phyloP scores from a whole-genome alignment of 1,140 invertebrate species.

The Lysiphlebus fabarum region DNA sequence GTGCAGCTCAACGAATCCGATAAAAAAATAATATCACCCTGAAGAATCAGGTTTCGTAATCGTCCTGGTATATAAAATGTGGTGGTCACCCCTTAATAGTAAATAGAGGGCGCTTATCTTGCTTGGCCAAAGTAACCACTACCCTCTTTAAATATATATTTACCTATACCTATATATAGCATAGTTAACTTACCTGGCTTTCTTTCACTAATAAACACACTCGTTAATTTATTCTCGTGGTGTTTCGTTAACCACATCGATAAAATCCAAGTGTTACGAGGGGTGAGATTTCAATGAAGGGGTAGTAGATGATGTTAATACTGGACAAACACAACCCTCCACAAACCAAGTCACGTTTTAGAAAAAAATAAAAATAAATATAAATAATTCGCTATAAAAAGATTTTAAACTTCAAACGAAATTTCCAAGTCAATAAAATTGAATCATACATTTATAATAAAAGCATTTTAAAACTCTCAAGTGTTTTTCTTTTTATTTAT shows the following conservation, averaged over 20 bases:
- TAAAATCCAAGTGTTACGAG: constrained; percentile 11
- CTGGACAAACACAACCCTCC: background rate
- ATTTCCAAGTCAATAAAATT: constrained; percentile 9
- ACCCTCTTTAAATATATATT: constrained; percentile 2
- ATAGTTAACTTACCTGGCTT: constrained; percentile 3
- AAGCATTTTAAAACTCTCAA: background rate
- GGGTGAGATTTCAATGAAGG: background rate
- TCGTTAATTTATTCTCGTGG: background rate
- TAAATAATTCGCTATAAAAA: background rate
- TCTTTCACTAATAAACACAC: constrained; percentile 2
- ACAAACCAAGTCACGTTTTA: background rate
- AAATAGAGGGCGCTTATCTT: constrained; percentile 20
- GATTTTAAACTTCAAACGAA: background rate
- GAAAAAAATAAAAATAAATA: background rate
- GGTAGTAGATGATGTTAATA: constrained; percentile 3
- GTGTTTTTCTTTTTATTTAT: no score
- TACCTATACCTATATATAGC: background rate
- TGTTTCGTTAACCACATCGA: constrained; percentile 13
- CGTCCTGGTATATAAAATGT: constrained; percentile 12
- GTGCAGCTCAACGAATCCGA: constrained; percentile 17
- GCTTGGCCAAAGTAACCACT: constrained; percentile 14
- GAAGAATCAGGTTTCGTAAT: constrained; percentile 19
- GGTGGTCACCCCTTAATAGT: background rate
- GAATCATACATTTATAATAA: background rate
- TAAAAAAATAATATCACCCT: constrained; percentile 19